phyloP scores from a whole-genome alignment of 2,888 invertebrate species.

The Gymnoscelis rufifasciata region DNA sequence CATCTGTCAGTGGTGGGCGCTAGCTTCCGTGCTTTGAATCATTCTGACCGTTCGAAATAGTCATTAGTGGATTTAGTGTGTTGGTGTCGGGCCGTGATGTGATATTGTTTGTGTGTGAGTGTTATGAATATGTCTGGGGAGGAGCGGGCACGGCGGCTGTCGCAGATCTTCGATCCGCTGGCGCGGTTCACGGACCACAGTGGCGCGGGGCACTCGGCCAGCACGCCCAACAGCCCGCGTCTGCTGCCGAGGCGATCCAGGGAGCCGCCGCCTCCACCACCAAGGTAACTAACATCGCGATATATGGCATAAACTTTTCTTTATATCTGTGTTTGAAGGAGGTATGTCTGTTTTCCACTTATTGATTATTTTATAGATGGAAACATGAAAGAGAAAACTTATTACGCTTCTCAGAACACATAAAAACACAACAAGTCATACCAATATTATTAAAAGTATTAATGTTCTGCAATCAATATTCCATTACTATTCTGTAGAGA shows the following conservation, averaged over 20 bases:
- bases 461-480: too few relatives aligned
- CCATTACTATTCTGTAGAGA: background rate
- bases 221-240: constrained; percentile 86
- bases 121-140: constrained; percentile 77
- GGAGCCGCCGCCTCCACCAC: constrained; percentile 72
- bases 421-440: too few relatives aligned
- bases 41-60: constrained; percentile 65
- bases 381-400: too few relatives aligned
- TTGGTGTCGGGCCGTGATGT: constrained; percentile 63
- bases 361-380: too few relatives aligned
- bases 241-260: constrained; percentile 80
- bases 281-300: constrained; percentile 66
- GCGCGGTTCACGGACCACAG: constrained; percentile 85
- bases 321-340: too few relatives aligned
- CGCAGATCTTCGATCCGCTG: constrained; percentile 90
- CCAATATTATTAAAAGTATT: too few relatives aligned
- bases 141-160: constrained; percentile 85
- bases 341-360: too few relatives aligned
- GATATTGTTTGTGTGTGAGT: constrained; percentile 57
- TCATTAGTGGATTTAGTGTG: constrained; percentile 59
- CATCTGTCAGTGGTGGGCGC: constrained; percentile 52
- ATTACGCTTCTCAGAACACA: too few relatives aligned
- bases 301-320: too few relatives aligned
- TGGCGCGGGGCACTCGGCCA: constrained; percentile 74
- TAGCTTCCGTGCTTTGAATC: constrained; percentile 59